Evolutionary conservation across 2,113 vertebrate species (phyloP).

Genomic region (Haemorhous mexicanus): DNA sequence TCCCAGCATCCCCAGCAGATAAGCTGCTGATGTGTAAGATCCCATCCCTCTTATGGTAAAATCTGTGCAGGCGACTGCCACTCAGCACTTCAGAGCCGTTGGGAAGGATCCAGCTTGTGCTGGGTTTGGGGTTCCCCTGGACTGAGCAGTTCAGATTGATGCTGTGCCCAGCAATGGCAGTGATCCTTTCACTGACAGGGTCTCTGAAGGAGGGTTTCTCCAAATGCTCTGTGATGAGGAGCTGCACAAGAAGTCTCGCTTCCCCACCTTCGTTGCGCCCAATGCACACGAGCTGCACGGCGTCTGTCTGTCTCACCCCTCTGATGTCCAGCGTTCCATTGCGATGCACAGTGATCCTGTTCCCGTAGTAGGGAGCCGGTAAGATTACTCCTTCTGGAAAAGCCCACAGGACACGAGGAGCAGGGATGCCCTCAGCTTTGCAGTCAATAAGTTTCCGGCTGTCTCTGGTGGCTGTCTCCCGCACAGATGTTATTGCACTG

Average conservation of each 20-base stretch:
- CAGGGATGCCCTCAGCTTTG: conserved; percentile 77
- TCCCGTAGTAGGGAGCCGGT: conserved; percentile 85
- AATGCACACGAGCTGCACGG: conserved; percentile 79
- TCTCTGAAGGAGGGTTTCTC: conserved; percentile 70
- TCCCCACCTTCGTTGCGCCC: conserved; percentile 89
- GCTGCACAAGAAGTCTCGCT: conserved; percentile 76
- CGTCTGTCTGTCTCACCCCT: conserved; percentile 73
- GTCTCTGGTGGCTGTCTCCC: conserved; percentile 70
- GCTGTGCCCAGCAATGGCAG: conserved; percentile 75
- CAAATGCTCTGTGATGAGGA: conserved; percentile 73
- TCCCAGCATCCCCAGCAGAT: conserved; percentile 76
- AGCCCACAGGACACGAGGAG: conserved; percentile 83
- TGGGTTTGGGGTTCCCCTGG: conserved; percentile 63
- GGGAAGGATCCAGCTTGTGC: conserved; percentile 85
- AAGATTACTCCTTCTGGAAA: conserved; percentile 86
- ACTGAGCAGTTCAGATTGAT: conserved; percentile 87
- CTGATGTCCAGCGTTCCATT: conserved; percentile 89
- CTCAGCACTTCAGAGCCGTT: conserved; percentile 76
- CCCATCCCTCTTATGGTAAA: conserved; percentile 81
- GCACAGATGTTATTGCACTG: conserved; percentile 58
- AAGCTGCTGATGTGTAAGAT: conserved; percentile 81
- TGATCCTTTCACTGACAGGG: conserved; percentile 72
- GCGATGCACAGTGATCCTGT: conserved; percentile 81
- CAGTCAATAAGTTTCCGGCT: conserved; percentile 80
- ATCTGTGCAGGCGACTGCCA: conserved; percentile 70